Percentiles rank a stretch among this genome's conserved stretches.
Conservation (phyloP, 2,113 vertebrate species). For the Ammodytes dubius region DNA sequence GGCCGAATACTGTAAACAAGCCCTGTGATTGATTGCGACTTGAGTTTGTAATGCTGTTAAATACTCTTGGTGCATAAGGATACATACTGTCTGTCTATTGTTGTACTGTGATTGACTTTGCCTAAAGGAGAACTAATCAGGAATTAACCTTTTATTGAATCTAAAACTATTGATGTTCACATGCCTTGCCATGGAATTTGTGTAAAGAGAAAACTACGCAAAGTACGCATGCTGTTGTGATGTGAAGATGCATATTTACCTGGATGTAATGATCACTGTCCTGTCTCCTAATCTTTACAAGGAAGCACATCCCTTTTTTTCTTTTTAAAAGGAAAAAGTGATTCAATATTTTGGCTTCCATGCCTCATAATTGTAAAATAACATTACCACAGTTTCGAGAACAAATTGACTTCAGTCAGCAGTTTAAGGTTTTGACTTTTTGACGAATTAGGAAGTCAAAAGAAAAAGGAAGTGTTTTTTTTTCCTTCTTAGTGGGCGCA, state of each 20-base stretch:
- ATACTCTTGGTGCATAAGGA: constrained; percentile 30
- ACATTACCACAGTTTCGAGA: neutral
- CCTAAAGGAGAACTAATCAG: constrained; percentile 29
- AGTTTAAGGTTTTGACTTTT: neutral
- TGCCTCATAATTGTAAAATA: neutral
- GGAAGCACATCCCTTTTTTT: constrained; percentile 2
- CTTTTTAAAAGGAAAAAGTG: neutral
- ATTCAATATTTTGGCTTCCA: neutral
- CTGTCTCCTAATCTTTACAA: constrained; percentile 25
- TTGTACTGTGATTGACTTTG: constrained; percentile 31
- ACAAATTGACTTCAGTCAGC: neutral
- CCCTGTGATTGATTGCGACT: constrained; percentile 13
- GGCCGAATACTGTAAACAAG: constrained; percentile 12
- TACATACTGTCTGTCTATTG: constrained; percentile 23
- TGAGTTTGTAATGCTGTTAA: constrained; percentile 12
- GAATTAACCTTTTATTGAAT: constrained; percentile 3
- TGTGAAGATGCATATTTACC: constrained; percentile 14
- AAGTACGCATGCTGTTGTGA: constrained; percentile 37
- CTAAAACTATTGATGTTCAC: constrained; percentile 8
- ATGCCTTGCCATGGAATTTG: neutral
- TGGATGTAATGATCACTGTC: constrained; percentile 28
- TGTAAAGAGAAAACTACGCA: neutral
- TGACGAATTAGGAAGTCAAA: constrained; percentile 10
- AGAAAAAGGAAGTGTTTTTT: neutral
- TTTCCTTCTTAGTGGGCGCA: neutral